phyloP scores from a whole-genome alignment of 2,797 vertebrate species.

The Nyctalus aviator region DNA sequence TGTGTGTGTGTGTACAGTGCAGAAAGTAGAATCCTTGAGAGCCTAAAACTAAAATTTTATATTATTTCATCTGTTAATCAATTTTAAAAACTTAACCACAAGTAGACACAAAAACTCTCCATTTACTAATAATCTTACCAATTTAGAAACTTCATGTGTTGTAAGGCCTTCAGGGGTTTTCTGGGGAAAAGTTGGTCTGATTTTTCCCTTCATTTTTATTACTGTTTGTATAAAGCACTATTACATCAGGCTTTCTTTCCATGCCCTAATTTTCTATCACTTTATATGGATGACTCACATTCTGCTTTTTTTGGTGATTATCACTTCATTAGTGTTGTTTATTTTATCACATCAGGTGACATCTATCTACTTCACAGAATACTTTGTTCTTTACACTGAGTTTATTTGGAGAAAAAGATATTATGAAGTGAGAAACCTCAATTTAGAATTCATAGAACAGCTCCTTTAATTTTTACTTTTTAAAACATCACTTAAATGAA shows the following conservation, averaged over 20 bases:
- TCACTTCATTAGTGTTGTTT: constrained; percentile 70
- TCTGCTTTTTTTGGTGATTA: constrained; percentile 49
- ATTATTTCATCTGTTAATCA: neutral
- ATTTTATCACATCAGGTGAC: constrained; percentile 61
- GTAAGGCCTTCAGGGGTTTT: neutral
- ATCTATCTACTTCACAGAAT: constrained; percentile 55
- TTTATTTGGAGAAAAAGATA: constrained; percentile 60
- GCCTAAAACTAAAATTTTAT: neutral
- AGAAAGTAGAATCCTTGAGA: neutral
- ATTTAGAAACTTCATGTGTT: neutral
- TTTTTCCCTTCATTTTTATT: neutral
- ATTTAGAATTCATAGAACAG: neutral
- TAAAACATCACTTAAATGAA: neutral
- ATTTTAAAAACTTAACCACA: neutral
- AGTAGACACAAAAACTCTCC: neutral
- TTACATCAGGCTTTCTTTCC: neutral
- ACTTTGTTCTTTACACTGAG: constrained; percentile 10
- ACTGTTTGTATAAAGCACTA: neutral
- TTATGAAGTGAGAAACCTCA: constrained; percentile 39
- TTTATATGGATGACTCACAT: constrained; percentile 30
- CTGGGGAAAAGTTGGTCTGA: neutral
- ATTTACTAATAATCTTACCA: neutral
- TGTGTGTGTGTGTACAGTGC: neutral
- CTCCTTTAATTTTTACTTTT: neutral
- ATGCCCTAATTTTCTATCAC: constrained; percentile 47